A percentile compares a stretch with the other conserved stretches of the same genome.
Evolutionary conservation across 2,797 vertebrate species (phyloP).

Genomic region (Bovichtus variegatus): DNA sequence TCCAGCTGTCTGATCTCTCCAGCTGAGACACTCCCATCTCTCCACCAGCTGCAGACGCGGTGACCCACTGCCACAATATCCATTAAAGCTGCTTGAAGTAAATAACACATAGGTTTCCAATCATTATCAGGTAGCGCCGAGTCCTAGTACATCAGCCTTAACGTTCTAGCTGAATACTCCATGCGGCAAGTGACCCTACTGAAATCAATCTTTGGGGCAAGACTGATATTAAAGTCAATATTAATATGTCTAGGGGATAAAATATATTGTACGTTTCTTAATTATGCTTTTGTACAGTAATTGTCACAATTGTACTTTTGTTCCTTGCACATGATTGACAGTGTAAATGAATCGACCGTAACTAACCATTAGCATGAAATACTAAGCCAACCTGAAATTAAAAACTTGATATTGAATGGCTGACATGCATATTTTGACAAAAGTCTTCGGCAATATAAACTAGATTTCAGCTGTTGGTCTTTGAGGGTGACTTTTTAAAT

Average conservation of each 20-base stretch:
- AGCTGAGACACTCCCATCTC: too few species aligned
- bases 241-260: too few species aligned
- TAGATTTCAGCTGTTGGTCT: background rate
- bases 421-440: background rate
- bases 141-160: background rate
- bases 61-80: too few species aligned
- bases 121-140: background rate
- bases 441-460: conserved; percentile 10
- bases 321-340: background rate
- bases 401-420: background rate
- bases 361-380: background rate
- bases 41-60: too few species aligned
- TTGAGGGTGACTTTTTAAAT: background rate
- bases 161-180: background rate
- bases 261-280: too few species aligned
- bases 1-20: too few species aligned
- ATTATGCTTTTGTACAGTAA: background rate
- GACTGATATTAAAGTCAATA: too few species aligned
- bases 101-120: background rate
- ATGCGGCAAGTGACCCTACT: background rate
- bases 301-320: background rate
- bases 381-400: background rate
- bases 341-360: background rate
- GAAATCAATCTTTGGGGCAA: background rate
- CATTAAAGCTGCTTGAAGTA: background rate